phyloP scores from a whole-genome alignment of 2,797 vertebrate genomes.

The Cercopithecus petaurista region DNA sequence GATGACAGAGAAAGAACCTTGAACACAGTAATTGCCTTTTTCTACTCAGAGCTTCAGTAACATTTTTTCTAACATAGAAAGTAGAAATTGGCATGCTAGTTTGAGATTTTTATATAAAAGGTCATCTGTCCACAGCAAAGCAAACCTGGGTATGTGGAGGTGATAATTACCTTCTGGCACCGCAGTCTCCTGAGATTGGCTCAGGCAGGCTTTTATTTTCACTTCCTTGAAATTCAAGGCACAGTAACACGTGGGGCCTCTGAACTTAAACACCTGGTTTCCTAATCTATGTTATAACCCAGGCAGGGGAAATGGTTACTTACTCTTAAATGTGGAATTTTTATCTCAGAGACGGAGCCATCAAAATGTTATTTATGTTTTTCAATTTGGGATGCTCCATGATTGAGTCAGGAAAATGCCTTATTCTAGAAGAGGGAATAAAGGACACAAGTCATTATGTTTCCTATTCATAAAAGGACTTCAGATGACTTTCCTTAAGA shows the following conservation, averaged over 20 bases:
- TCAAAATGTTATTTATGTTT: background rate
- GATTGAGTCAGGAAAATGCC: background rate
- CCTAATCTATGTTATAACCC: background rate
- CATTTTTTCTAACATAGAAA: background rate
- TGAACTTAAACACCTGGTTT: background rate
- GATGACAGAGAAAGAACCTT: background rate
- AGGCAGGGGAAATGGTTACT: background rate
- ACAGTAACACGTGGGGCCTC: background rate
- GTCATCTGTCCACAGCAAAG: background rate
- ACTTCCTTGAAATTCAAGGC: background rate
- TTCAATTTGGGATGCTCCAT: background rate
- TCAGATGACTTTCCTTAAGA: background rate
- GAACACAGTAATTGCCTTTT: background rate
- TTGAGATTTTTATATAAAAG: background rate
- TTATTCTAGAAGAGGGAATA: background rate
- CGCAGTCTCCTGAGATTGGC: rapidly evolving
- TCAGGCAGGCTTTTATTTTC: background rate
- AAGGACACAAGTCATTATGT: rapidly evolving
- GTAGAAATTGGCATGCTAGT: background rate
- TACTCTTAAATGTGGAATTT: background rate
- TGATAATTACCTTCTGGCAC: background rate
- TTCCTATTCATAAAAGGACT: background rate
- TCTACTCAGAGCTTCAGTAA: background rate
- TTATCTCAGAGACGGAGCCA: rapidly evolving
- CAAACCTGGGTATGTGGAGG: background rate